Evolutionary conservation across 2,888 invertebrate species (phyloP).

Genomic region (Cataglyphis albicans): DNA sequence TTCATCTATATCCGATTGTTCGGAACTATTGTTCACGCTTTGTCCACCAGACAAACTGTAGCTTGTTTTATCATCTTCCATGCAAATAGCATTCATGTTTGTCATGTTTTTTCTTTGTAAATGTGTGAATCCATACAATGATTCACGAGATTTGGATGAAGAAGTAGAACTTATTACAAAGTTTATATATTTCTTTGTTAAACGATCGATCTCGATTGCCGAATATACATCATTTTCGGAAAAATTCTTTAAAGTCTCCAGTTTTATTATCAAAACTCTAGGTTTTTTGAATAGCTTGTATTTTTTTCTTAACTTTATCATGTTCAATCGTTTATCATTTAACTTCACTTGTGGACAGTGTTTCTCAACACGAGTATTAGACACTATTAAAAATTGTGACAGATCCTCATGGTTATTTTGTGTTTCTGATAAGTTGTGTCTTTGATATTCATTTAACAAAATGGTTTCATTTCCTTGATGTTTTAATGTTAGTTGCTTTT

Average conservation of each 20-base stretch:
- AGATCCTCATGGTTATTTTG: neutral
- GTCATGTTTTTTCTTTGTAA: neutral
- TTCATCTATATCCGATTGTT: neutral
- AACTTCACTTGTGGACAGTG: neutral
- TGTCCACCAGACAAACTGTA: neutral
- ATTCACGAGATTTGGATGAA: neutral
- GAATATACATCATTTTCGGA: constrained; percentile 56
- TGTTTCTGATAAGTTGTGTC: neutral
- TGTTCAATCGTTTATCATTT: neutral
- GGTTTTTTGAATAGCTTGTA: constrained; percentile 55
- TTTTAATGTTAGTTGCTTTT: neutral
- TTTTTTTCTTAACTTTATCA: constrained; percentile 25
- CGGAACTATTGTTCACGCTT: neutral
- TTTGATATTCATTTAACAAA: neutral
- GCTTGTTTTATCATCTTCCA: neutral
- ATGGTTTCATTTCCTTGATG: neutral
- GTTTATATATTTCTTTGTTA: constrained; percentile 61
- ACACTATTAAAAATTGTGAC: neutral
- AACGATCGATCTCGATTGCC: constrained; percentile 61
- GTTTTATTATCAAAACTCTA: constrained; percentile 63
- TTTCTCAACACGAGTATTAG: neutral
- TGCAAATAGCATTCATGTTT: neutral
- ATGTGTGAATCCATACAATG: neutral
- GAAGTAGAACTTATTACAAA: constrained; percentile 61
- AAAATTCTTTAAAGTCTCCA: constrained; percentile 57